These are phyloP conservation scores for Carterocephalus palaemon DNA, from an alignment of 2,888 invertebrate species.

Conservation along the genomic window DNA sequence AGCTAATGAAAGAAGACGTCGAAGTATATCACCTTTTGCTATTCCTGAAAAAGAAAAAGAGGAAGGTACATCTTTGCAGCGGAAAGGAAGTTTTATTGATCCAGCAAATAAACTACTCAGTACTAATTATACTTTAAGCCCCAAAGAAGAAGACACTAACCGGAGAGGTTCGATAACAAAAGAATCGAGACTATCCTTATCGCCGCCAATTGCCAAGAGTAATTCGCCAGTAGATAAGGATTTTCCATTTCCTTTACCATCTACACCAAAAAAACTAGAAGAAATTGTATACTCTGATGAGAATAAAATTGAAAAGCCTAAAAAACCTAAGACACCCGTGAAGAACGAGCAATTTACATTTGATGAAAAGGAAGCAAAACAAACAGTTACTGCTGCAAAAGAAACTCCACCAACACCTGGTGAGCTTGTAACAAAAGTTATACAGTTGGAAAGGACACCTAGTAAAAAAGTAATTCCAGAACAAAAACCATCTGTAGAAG, in stretches of 20 bases:
- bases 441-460: constrained; percentile 68
- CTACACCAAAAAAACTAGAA: constrained; percentile 61
- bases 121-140: constrained; percentile 62
- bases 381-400: constrained; percentile 44
- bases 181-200: constrained; percentile 42
- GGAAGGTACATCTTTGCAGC: constrained; percentile 51
- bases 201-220: constrained; percentile 50
- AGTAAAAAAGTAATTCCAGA: constrained; percentile 61
- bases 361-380: constrained; percentile 44
- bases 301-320: constrained; percentile 40
- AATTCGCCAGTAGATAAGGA: constrained; percentile 58
- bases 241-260: constrained; percentile 51
- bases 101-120: constrained; percentile 69
- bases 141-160: constrained; percentile 60
- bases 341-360: constrained; percentile 58
- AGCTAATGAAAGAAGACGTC: constrained; percentile 65
- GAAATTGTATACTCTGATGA: constrained; percentile 59
- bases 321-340: constrained; percentile 45
- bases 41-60: constrained; percentile 58
- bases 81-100: constrained; percentile 73
- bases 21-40: constrained; percentile 76
- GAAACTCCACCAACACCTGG: constrained; percentile 46
- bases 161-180: constrained; percentile 58
- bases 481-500: constrained; percentile 62
- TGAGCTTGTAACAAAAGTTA: constrained; percentile 68